Percentiles rank a stretch among this genome's conserved stretches.
phyloP scores from a whole-genome alignment of 2,888 invertebrate species.

The Candidula unifasciata region DNA sequence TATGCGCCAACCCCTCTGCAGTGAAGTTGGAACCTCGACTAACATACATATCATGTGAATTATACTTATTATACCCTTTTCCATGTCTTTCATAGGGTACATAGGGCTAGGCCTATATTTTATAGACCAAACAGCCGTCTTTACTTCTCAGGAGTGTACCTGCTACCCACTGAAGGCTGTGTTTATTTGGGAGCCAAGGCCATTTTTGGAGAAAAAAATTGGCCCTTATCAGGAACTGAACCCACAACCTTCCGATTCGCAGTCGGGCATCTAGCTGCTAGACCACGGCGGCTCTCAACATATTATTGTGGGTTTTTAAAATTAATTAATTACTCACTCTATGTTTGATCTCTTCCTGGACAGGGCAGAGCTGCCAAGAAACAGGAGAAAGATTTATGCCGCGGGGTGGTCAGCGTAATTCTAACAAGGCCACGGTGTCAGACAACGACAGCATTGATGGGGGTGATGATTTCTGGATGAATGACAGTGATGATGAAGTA shows the following conservation, averaged over 20 bases:
- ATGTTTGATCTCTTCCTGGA: background rate
- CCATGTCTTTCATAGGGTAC: background rate
- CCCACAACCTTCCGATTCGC: no score
- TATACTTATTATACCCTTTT: background rate
- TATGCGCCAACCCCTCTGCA: no score
- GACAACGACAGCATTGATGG: conserved; percentile 42
- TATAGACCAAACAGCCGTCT: no score
- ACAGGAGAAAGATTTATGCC: conserved; percentile 67
- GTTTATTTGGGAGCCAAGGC: no score
- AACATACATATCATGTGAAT: no score
- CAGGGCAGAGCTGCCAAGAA: conserved; percentile 71
- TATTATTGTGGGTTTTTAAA: background rate
- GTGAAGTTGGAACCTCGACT: no score
- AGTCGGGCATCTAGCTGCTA: no score
- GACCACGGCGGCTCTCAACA: background rate
- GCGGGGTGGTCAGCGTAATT: conserved; percentile 50
- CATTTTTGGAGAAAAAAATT: no score
- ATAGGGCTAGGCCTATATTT: no score
- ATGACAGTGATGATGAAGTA: conserved; percentile 51
- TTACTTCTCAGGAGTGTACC: no score
- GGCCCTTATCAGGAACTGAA: no score
- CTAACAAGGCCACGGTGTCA: background rate
- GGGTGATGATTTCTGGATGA: conserved; percentile 40
- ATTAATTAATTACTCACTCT: background rate
- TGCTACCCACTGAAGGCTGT: no score